Percentiles rank a stretch among this genome's conserved stretches.
These are phyloP conservation scores for Triops cancriformis DNA, from an alignment of 1,140 invertebrate species.

Conservation along the genomic window DNA sequence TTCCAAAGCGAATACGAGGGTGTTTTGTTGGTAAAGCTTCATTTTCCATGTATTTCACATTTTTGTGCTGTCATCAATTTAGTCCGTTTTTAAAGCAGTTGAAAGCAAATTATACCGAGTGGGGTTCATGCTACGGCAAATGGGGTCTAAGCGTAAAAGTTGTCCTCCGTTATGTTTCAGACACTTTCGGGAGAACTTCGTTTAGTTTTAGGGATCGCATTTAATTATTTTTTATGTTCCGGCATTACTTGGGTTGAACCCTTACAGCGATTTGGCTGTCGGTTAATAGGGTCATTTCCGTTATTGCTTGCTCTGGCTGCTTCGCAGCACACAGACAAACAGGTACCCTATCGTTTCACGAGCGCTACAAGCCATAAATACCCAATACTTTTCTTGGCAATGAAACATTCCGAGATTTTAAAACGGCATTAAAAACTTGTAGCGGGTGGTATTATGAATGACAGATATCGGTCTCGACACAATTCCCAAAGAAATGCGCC, in stretches of 20 bases:
- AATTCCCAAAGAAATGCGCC: not conserved
- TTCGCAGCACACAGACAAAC: not conserved
- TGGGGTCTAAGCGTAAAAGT: too few relatives aligned
- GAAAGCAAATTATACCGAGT: too few relatives aligned
- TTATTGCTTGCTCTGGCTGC: not conserved
- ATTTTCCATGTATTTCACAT: too few relatives aligned
- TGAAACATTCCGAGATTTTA: not conserved
- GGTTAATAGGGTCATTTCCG: slow-evolving; percentile 7
- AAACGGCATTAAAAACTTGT: not conserved
- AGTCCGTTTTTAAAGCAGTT: too few relatives aligned
- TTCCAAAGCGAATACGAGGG: too few relatives aligned
- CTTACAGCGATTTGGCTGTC: not conserved
- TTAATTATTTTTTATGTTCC: not conserved
- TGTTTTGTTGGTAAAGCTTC: too few relatives aligned
- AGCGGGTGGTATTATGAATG: not conserved
- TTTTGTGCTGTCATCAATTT: too few relatives aligned
- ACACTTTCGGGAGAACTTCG: not conserved
- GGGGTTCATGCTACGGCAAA: too few relatives aligned
- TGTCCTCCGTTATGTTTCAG: not conserved
- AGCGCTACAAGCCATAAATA: not conserved
- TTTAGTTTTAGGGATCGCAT: not conserved
- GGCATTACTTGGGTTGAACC: not conserved
- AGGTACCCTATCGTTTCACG: not conserved
- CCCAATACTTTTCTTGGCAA: not conserved
- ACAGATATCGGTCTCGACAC: not conserved